Evolutionary conservation across 2,113 vertebrate species (phyloP).

Genomic region (Ochotona curzoniae): DNA sequence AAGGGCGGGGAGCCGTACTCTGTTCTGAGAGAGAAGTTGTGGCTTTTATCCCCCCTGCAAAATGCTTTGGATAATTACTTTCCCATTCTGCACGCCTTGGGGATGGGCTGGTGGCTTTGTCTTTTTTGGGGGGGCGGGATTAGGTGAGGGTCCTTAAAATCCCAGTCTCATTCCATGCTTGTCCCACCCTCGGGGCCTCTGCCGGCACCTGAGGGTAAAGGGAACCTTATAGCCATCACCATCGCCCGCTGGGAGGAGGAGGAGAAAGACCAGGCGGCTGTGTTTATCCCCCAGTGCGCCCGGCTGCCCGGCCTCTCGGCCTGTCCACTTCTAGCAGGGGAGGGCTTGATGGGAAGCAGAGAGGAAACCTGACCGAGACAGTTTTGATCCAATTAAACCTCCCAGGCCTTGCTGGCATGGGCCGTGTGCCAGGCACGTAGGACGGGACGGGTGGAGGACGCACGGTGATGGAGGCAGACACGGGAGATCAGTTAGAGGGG

Average conservation of each 20-base stretch:
- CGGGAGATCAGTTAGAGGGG: neutral
- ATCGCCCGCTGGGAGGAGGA: neutral
- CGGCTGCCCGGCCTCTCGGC: neutral
- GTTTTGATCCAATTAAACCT: conserved; percentile 14
- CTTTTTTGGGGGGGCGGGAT: neutral
- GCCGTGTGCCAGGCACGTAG: neutral
- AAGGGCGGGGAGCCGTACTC: neutral
- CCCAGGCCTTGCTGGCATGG: neutral
- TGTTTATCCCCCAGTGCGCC: neutral
- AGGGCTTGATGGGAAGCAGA: neutral
- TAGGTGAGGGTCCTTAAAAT: neutral
- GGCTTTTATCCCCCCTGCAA: neutral
- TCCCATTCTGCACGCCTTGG: neutral
- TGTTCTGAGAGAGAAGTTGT: neutral
- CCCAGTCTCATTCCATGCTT: neutral
- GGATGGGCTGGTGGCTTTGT: neutral
- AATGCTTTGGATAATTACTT: neutral
- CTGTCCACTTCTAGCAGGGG: neutral
- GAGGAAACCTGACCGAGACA: neutral
- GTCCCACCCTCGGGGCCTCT: neutral
- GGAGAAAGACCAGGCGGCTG: neutral
- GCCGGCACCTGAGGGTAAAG: neutral
- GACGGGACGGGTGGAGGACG: too few relatives aligned
- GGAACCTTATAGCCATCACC: too few relatives aligned
- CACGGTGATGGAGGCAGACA: neutral